A percentile compares a stretch with the other conserved stretches of the same genome.
Conservation (phyloP, 2,888 invertebrate species). For the Yponomeuta plumbellus region DNA sequence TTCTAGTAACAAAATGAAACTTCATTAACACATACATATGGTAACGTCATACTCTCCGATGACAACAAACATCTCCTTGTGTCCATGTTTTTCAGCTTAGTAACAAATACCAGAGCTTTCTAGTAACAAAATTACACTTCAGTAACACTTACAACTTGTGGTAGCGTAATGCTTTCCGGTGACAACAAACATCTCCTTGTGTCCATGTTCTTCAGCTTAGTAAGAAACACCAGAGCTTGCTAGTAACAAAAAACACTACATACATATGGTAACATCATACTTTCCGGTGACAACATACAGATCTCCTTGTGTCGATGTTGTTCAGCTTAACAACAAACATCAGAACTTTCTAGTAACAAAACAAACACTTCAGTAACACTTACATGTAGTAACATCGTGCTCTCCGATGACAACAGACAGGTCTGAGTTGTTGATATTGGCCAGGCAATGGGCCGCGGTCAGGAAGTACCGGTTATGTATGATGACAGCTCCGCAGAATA, state of each 20-base stretch:
- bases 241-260: not conserved
- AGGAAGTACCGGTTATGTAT: slow-evolving; percentile 59
- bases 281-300: slow-evolving; percentile 72
- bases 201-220: too few relatives aligned
- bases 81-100: too few relatives aligned
- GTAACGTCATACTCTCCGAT: slow-evolving; percentile 71
- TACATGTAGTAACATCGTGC: slow-evolving; percentile 45
- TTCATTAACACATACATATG: slow-evolving; percentile 22
- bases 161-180: slow-evolving; percentile 71
- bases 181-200: slow-evolving; percentile 36
- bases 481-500: slow-evolving; percentile 75
- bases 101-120: too few relatives aligned
- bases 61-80: slow-evolving; percentile 36
- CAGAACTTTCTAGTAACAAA: not conserved
- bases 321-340: too few relatives aligned
- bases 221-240: too few relatives aligned
- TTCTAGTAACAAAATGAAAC: too few relatives aligned
- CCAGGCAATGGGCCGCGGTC: slow-evolving; percentile 75
- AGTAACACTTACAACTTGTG: slow-evolving; percentile 23
- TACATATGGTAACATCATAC: slow-evolving; percentile 48
- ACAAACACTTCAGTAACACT: not conserved
- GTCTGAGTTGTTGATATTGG: slow-evolving; percentile 24
- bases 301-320: too few relatives aligned
- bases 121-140: too few relatives aligned
- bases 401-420: slow-evolving; percentile 70